A percentile compares a stretch with the other conserved stretches of the same genome.
Conservation (phyloP, 2,113 vertebrate species). For the Dromas ardeola region DNA sequence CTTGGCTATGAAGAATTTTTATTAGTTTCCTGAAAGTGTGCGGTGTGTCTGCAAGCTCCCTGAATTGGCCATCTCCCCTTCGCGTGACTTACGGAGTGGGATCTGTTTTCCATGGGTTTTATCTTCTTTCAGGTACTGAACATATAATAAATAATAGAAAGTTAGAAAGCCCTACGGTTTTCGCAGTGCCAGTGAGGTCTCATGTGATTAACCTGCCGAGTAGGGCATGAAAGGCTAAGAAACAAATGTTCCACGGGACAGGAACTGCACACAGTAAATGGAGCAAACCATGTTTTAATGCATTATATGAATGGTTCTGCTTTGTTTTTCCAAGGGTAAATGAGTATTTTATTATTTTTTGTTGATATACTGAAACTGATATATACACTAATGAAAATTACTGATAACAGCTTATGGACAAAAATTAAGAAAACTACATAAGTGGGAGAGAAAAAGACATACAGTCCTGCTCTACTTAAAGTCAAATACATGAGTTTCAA, state of each 20-base stretch:
- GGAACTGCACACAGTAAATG: slow-evolving; percentile 23
- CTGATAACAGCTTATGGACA: background rate
- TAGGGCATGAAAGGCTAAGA: background rate
- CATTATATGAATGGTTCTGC: background rate
- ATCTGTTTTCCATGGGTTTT: background rate
- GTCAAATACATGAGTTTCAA: background rate
- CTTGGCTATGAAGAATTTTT: background rate
- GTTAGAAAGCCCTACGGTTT: background rate
- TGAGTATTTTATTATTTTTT: background rate
- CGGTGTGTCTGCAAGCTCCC: background rate
- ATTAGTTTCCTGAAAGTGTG: background rate
- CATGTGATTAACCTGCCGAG: background rate
- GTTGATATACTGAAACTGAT: background rate
- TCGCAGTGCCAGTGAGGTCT: background rate
- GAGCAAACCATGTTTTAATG: background rate
- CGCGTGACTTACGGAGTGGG: accelerated
- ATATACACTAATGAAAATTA: background rate
- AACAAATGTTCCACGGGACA: slow-evolving; percentile 7
- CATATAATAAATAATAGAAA: background rate
- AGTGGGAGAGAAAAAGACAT: background rate
- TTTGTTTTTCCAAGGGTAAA: background rate
- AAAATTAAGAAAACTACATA: background rate
- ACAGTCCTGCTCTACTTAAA: background rate
- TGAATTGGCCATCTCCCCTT: background rate
- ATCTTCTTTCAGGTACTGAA: background rate